Percentiles rank a stretch among this genome's conserved stretches.
These are phyloP conservation scores for Rhinichthys klamathensis DNA, from an alignment of 2,113 vertebrate genomes.

Conservation along the genomic window DNA sequence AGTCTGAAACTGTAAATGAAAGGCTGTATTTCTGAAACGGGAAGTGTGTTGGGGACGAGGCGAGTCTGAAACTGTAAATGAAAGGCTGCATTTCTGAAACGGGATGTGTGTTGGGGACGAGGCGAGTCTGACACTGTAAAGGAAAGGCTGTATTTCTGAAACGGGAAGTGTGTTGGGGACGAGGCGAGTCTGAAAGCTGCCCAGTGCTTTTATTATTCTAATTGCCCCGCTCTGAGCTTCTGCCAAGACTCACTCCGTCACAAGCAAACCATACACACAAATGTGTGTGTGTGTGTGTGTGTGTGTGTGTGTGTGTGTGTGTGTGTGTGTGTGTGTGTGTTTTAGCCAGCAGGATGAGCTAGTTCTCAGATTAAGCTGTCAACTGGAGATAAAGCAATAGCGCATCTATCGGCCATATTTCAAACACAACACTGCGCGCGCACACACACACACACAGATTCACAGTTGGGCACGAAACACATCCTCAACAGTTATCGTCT, in stretches of 20 bases:
- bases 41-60: too few species aligned
- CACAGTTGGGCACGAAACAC: constrained; percentile 50
- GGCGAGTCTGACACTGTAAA: constrained; percentile 22
- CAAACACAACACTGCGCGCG: constrained; percentile 3
- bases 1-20: too few species aligned
- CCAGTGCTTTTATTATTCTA: constrained; percentile 93
- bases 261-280: constrained; percentile 47
- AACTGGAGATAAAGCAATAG: constrained; percentile 80
- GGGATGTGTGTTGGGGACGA: not conserved
- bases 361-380: constrained; percentile 83
- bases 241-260: constrained; percentile 77
- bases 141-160: too few species aligned
- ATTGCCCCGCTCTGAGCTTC: constrained; percentile 82
- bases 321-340: constrained; percentile 53
- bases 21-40: too few species aligned
- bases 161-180: not conserved
- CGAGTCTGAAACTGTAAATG: too few species aligned
- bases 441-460: constrained; percentile 10
- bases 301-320: constrained; percentile 58
- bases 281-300: constrained; percentile 53
- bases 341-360: constrained; percentile 56
- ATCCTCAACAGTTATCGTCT: constrained; percentile 40
- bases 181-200: constrained; percentile 68
- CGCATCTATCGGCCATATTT: constrained; percentile 82
- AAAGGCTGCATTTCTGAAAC: too few species aligned